Evolutionary conservation across 2,888 invertebrate species (phyloP), one percentile per base, ranked within the genome.

Genomic region (Silvanus unidentatus): DNA sequence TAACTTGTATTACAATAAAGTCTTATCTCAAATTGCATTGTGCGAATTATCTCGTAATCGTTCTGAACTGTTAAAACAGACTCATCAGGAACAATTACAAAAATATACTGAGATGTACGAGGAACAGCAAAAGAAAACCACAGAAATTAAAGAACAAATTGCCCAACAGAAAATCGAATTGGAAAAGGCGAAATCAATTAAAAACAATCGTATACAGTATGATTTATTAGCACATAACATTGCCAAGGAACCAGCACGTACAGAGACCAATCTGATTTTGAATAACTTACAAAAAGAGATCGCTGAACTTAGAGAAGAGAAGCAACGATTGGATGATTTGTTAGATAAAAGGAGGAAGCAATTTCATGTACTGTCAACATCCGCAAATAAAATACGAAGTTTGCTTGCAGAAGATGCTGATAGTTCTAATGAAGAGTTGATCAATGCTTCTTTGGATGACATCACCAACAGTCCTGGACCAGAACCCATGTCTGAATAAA

Each of bases 211-310:
- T 60, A 86, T 88, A 74, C 94, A 95, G 68, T 96, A 96, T 73
- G 94, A 96, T 74, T 84, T 93, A 9, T 65, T 96, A 32, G 95
- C 95, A 0, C 90, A 91, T 68, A 83, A 93, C 1, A 95, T 96
- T 49, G 86, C 85, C 55, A 83, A 88, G 60, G 92, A 95, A 65
- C 94, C 95, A 0, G 92, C 93, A 63, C 78, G 95, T 55, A 86
- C 85, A 60, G 86, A 88, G 52, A 90, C 88, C 0, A 81, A 84
- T 53, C 76, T 81, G 30, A 78, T 80, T 50, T 73, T 93, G 1
- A 77, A 79, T 37, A 78, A 78, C 10, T 73, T 92, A 10, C 84
- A 86, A 63, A 80, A 82, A 12, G 90, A 93, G 64, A 73, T 93
- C 14, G 75, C 78, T 13, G 77, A 76, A 45, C 73, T 93, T 41